Evolutionary conservation across 2,113 vertebrate genomes (phyloP), one percentile per base, ranked within the genome.

Genomic region (Pleuronectes platessa): DNA sequence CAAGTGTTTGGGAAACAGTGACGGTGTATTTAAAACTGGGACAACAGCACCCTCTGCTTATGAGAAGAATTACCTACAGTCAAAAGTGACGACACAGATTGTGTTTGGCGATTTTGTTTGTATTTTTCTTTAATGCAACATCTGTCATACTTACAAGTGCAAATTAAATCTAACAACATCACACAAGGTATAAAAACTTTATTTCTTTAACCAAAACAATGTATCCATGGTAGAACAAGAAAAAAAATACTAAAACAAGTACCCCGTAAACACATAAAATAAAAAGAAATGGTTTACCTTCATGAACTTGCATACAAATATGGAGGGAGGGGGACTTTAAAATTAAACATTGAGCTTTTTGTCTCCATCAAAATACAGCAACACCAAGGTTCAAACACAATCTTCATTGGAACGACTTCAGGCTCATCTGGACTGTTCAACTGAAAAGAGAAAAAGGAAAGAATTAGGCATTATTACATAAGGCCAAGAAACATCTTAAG

Each of bases 371-470:
- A 89, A 79, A 81, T 20, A 79, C 66, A 84, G 66, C 60, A 72
- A 86, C 69, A 79, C 51, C 11, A 66, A 60, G 42, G 73, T 61
- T 61, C 78, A 84, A 55, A 75, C 81, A 58, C 49, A 37, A 26
- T 78, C 84, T 59, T 76, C 78, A 86, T 45, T 78, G 66, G 81
- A 68, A 74, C 79, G 47, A 62, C 54, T 20, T 74, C 69, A 21
- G 35, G 68, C 82, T 95, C 93, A 94, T 95, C 94, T 94, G 91
- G 94, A 94, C 90, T 95, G 94, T 68, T 95, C 94, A 86, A 95
- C 94, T 95, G 90, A 67, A 71, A 83, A 75, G 27, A 83, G 14
- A 79, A 27, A 58, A 15, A 58, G 55, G 0, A 23, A 58, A 55
- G 0, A 1, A 4, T 26, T 9, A 18, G 51, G 55, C 7, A 53